Conservation (phyloP, 2,113 vertebrate genomes). For the Tiliqua scincoides region DNA sequence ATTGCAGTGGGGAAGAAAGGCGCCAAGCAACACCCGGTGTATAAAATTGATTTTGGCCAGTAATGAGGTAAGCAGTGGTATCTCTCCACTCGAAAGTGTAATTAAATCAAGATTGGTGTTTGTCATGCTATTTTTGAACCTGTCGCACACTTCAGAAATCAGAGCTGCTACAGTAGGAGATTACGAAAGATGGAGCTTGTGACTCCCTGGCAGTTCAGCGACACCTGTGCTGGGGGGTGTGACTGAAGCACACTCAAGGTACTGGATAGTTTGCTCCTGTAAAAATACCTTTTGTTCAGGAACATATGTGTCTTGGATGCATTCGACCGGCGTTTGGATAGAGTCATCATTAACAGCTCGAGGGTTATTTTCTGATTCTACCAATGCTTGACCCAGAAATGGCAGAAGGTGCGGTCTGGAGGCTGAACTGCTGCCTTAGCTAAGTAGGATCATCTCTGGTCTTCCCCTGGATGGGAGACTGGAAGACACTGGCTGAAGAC, state of each 20-base stretch:
- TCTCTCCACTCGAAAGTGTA: slow-evolving; percentile 12
- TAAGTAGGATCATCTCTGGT: too few relatives aligned
- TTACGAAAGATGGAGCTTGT: neutral
- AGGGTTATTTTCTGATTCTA: neutral
- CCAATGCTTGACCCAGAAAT: neutral
- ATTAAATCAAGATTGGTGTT: slow-evolving; percentile 28
- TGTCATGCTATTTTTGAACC: slow-evolving; percentile 18
- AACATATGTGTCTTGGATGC: neutral
- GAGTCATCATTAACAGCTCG: neutral
- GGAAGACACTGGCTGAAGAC: too few relatives aligned
- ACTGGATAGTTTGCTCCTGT: neutral
- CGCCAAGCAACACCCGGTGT: neutral
- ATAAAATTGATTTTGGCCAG: neutral
- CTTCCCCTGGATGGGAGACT: too few relatives aligned
- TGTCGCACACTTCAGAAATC: slow-evolving; percentile 29
- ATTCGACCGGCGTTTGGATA: neutral
- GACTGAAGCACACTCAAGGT: neutral
- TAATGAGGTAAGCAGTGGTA: slow-evolving; percentile 13
- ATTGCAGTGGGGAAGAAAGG: neutral
- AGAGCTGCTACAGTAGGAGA: neutral
- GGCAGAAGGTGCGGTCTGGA: neutral
- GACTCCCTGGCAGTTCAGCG: neutral
- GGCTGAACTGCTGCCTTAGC: too few relatives aligned
- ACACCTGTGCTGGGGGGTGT: neutral
- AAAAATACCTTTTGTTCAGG: neutral